phyloP scores from a whole-genome alignment of 1,140 invertebrate genomes.

The Homalodisca vitripennis region DNA sequence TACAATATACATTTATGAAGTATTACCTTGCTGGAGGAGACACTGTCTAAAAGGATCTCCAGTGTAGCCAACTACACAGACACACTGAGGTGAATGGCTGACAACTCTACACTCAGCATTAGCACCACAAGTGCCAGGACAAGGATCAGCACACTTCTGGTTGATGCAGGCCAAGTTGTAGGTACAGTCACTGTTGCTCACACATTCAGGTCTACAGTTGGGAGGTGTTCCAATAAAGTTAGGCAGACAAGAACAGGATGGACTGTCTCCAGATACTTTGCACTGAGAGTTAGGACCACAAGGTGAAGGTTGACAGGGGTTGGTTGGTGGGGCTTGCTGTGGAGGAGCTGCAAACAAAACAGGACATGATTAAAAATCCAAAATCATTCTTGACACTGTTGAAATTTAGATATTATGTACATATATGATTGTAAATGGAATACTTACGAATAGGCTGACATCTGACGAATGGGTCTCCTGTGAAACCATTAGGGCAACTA shows the following conservation, averaged over 20 bases:
- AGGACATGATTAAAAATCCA: neutral
- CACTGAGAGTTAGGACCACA: constrained; percentile 53
- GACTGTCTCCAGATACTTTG: constrained; percentile 43
- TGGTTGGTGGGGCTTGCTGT: constrained; percentile 42
- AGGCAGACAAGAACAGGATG: constrained; percentile 49
- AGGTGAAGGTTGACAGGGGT: constrained; percentile 43
- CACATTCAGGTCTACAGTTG: constrained; percentile 45
- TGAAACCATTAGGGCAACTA: constrained; percentile 57
- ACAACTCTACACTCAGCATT: constrained; percentile 52
- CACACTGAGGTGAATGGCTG: constrained; percentile 51
- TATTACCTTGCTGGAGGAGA: constrained; percentile 43
- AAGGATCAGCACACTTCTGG: constrained; percentile 50
- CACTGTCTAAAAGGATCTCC: constrained; percentile 48
- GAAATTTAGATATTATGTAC: neutral
- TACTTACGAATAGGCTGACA: constrained; percentile 54
- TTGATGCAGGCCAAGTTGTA: constrained; percentile 48
- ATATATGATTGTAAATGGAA: neutral
- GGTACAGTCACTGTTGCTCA: constrained; percentile 49
- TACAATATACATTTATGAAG: too few relatives aligned
- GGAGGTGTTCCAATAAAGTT: constrained; percentile 47
- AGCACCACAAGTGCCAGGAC: constrained; percentile 48
- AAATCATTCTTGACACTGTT: neutral
- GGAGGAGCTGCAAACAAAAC: constrained; percentile 54
- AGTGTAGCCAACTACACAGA: constrained; percentile 48
- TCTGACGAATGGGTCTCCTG: constrained; percentile 64